A percentile compares a stretch with the other conserved stretches of the same genome.
These are phyloP conservation scores for Listronotus oregonensis DNA, from an alignment of 1,140 invertebrate genomes.

Conservation along the genomic window DNA sequence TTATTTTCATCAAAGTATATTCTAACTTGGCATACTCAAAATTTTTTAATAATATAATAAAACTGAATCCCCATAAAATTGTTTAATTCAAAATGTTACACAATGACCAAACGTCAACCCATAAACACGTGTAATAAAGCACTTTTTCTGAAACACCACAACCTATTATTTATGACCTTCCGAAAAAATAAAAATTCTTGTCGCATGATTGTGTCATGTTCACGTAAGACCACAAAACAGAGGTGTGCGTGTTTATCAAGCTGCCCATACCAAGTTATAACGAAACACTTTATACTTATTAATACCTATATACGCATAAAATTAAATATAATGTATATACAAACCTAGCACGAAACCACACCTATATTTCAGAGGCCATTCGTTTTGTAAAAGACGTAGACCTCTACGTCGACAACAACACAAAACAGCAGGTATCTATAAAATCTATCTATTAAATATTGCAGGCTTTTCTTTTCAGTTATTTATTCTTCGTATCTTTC, in stretches of 20 bases:
- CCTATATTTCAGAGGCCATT: background rate
- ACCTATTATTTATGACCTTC: conserved; percentile 3
- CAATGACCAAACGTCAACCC: too few relatives aligned
- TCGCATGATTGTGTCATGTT: conserved; percentile 13
- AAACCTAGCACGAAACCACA: conserved; percentile 7
- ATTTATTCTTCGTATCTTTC: too few relatives aligned
- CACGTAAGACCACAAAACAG: background rate
- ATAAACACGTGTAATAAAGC: background rate
- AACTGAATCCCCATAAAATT: too few relatives aligned
- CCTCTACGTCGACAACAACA: conserved; percentile 4
- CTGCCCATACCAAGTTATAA: background rate
- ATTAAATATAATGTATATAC: conserved; percentile 4
- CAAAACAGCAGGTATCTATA: background rate
- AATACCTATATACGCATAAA: conserved; percentile 4
- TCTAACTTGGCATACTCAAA: too few relatives aligned
- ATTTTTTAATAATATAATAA: too few relatives aligned
- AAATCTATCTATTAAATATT: too few relatives aligned
- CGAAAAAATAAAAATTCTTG: conserved; percentile 11
- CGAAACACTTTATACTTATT: conserved; percentile 8
- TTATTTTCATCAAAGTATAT: too few relatives aligned
- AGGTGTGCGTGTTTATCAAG: conserved; percentile 12
- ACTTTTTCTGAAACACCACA: background rate
- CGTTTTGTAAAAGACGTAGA: background rate
- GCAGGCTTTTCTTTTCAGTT: too few relatives aligned
- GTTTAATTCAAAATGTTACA: too few relatives aligned